Conservation (phyloP, 2,113 vertebrate genomes). For the Ceratotherium simum region DNA sequence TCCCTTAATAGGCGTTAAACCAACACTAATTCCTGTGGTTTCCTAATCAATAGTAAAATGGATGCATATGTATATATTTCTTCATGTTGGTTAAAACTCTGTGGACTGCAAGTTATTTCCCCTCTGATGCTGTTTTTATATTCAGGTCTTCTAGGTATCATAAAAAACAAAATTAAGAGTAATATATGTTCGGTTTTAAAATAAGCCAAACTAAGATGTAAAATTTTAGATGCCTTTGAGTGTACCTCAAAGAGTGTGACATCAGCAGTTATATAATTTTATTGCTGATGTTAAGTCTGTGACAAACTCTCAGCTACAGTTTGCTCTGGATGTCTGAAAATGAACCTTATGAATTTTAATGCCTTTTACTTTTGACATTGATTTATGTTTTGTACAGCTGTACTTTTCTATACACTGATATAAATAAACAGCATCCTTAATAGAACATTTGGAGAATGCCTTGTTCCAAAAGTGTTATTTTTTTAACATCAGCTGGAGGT, state of each 20-base stretch:
- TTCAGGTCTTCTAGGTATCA: slow-evolving; percentile 61
- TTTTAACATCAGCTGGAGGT: slow-evolving; percentile 73
- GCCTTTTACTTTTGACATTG: slow-evolving; percentile 82
- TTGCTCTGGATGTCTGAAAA: slow-evolving; percentile 80
- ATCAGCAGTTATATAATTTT: slow-evolving; percentile 81
- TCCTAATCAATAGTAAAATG: slow-evolving; percentile 63
- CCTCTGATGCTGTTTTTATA: slow-evolving; percentile 69
- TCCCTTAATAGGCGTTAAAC: slow-evolving; percentile 62
- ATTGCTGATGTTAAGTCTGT: slow-evolving; percentile 80
- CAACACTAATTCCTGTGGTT: slow-evolving; percentile 56
- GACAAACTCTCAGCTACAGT: slow-evolving; percentile 79
- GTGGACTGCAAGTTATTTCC: slow-evolving; percentile 59
- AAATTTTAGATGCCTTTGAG: slow-evolving; percentile 80
- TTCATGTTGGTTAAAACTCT: slow-evolving; percentile 61
- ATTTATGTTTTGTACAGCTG: slow-evolving; percentile 80
- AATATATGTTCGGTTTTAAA: slow-evolving; percentile 80
- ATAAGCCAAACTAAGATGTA: slow-evolving; percentile 80
- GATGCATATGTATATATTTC: neutral
- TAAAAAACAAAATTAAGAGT: slow-evolving; percentile 76
- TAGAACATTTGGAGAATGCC: slow-evolving; percentile 77
- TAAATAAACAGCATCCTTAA: slow-evolving; percentile 83
- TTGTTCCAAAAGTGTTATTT: slow-evolving; percentile 78
- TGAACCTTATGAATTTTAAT: slow-evolving; percentile 84
- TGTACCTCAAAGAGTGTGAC: slow-evolving; percentile 80
- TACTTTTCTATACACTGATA: slow-evolving; percentile 83